Base-by-base conservation (phyloP, 2,797 vertebrate genomes). In the Sebastes vulpes region DNA sequence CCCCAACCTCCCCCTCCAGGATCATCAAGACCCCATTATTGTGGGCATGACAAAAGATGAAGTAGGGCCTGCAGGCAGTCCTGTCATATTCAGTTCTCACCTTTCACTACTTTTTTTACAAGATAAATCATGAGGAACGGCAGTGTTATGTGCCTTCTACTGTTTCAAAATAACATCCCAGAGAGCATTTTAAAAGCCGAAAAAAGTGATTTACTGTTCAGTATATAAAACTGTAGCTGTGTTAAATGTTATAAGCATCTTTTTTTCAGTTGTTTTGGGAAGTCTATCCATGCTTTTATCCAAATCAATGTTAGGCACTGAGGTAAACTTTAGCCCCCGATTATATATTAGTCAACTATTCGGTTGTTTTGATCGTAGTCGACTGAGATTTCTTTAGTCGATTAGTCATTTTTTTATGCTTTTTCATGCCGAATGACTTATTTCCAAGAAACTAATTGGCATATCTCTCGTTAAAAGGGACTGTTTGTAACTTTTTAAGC, bases 41-140 rank as follows among this genome's bases (percentile, higher is more conserved):
- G 81, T 75, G 64, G 38, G 60, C 79, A 65, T 79, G 80, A 90
- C 88, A 91, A 92, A 91, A 89, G 87, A 85, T 74, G 64, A 86
- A 85, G 73, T 65, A 79, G 11, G 29, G 65, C 81, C 94, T 71
- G 77, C 84, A 90, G 89, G 91, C 88, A 81, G 81, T 31, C 57
- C 76, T 79, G 74, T 81, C 86, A 79, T 76, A 73, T 69, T 82
- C 79, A 71, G 9, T 64, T 82, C 50, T 63, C 53, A 66, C 66
- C 76, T 88, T 89, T 86, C 69, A 80, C 38, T 64, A 6, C 61
- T 54, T 58, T 79, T 79, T 48, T 28, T 32, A 48, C 65, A 61
- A 78, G 69, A 79, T 76, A 66, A 75, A 53, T 78, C 69, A 67
- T 35, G 46, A 75, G 58, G 28, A 67, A 52, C 18, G 72, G 46